phyloP scores from a whole-genome alignment of 2,113 vertebrate species.

The Verasper variegatus region DNA sequence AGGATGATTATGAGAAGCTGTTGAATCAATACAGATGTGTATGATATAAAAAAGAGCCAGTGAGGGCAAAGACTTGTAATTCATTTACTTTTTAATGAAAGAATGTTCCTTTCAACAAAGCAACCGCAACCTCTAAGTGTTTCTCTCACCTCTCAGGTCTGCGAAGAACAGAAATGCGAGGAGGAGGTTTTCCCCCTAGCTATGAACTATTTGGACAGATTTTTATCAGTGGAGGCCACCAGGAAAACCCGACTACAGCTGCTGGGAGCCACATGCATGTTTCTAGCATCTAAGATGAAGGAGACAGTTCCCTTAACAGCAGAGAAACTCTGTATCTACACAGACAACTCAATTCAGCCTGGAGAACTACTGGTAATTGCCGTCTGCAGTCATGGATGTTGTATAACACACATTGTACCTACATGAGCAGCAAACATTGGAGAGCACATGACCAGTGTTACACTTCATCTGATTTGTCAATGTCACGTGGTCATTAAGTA shows the following conservation, averaged over 20 bases:
- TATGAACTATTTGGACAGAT: constrained; percentile 99
- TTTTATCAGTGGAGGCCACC: constrained; percentile 93
- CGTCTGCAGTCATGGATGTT: constrained; percentile 58
- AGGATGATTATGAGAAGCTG: not conserved
- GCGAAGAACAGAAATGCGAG: constrained; percentile 98
- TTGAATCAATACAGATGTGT: constrained; percentile 43
- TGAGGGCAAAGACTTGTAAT: not conserved
- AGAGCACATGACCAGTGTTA: constrained; percentile 10
- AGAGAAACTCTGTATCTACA: constrained; percentile 97
- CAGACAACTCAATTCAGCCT: constrained; percentile 94
- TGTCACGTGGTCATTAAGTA: not conserved
- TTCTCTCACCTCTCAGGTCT: constrained; percentile 85
- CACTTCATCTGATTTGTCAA: not conserved
- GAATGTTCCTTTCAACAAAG: not conserved
- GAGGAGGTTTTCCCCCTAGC: constrained; percentile 97
- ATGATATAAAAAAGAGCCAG: not conserved
- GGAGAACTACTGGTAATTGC: constrained; percentile 93
- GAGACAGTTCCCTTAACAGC: constrained; percentile 96
- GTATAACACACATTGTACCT: constrained; percentile 46
- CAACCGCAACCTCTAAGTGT: constrained; percentile 32
- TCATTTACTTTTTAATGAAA: not conserved
- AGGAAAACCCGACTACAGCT: constrained; percentile 94
- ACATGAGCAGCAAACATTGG: constrained; percentile 2
- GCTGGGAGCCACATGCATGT: constrained; percentile 97
- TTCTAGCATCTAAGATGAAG: constrained; percentile 99